Conservation (phyloP, 1,140 invertebrate species). For the Ditylenchus dipsaci region DNA sequence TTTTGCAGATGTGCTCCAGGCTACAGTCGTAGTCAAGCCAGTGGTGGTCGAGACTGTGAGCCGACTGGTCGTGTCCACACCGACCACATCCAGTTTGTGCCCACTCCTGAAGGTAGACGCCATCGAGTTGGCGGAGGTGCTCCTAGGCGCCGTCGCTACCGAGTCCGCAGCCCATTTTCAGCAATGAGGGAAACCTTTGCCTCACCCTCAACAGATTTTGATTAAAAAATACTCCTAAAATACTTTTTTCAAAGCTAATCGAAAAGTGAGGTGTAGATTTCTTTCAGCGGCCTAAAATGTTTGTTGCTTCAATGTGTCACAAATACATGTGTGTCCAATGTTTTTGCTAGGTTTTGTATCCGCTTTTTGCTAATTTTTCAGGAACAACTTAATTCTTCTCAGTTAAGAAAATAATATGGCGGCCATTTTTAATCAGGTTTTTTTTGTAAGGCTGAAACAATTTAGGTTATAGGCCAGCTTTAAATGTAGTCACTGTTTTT, state of each 20-base stretch:
- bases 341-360: too few species aligned
- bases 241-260: neutral
- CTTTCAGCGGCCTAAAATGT: too few species aligned
- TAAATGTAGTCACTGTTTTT: too few species aligned
- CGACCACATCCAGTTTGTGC: constrained; percentile 49
- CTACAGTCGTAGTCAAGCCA: constrained; percentile 49
- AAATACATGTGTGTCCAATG: too few species aligned
- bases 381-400: too few species aligned
- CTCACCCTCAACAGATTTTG: constrained; percentile 2
- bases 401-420: neutral
- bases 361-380: too few species aligned
- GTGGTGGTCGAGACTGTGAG: constrained; percentile 54
- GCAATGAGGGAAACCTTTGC: neutral
- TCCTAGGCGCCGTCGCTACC: constrained; percentile 48
- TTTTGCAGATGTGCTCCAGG: constrained; percentile 53
- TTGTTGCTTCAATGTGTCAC: too few species aligned
- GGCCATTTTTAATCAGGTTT: neutral
- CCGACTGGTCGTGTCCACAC: constrained; percentile 48
- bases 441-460: too few species aligned
- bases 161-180: constrained; percentile 48
- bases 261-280: neutral
- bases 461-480: too few species aligned
- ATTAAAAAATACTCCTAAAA: constrained; percentile 1
- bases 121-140: constrained; percentile 5
- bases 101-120: constrained; percentile 43